Conservation (phyloP, 2,797 vertebrate genomes). For the Anguilla pacifica region DNA sequence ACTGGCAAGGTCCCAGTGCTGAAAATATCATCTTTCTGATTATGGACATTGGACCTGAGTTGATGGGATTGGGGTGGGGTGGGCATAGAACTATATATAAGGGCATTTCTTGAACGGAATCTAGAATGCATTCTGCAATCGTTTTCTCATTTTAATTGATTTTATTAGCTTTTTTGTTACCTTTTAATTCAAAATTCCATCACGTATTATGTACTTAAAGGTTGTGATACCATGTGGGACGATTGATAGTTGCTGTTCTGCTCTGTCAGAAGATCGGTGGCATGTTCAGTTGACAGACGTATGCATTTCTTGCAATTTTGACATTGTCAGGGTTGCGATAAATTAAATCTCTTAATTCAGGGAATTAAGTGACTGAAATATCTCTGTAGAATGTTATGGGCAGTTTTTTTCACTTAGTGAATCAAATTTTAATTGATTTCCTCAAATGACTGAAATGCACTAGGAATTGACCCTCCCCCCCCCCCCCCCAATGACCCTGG, state of each 20-base stretch:
- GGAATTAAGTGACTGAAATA: not conserved
- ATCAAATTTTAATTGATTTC: not conserved
- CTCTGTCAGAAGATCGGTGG: not conserved
- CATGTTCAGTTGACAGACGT: not conserved
- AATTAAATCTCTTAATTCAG: no score
- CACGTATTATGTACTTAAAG: not conserved
- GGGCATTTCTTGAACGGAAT: not conserved
- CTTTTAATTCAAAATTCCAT: not conserved
- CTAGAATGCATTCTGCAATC: not conserved
- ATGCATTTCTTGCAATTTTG: not conserved
- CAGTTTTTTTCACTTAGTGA: not conserved
- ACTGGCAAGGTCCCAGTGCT: not conserved
- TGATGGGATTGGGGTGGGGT: not conserved
- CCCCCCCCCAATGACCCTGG: not conserved
- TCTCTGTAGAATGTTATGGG: not conserved
- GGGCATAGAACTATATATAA: not conserved
- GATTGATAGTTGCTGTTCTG: not conserved
- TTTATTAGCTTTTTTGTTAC: not conserved
- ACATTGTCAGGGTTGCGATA: not conserved
- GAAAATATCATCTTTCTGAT: no score
- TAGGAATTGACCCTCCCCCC: not conserved
- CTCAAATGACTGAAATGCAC: not conserved
- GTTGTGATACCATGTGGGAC: not conserved
- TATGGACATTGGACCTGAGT: not conserved
- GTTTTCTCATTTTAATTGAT: constrained; percentile 9